Base-by-base conservation (phyloP, 2,888 invertebrate genomes). In the Nemotelus pantherinus region DNA sequence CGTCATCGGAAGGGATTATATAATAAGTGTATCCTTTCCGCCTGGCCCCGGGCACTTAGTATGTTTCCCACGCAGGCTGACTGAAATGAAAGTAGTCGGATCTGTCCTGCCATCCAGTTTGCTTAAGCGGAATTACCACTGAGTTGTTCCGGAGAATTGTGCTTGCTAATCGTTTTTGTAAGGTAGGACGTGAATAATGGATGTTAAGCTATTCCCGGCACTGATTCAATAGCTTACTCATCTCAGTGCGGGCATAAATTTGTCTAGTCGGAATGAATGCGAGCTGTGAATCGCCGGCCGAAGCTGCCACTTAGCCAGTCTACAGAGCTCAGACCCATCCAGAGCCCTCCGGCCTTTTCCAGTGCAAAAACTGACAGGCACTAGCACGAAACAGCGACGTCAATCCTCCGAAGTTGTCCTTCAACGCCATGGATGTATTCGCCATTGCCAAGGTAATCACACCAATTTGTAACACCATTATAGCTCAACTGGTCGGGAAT, bases 371-470 rank as follows among this genome's bases (percentile, higher is more conserved):
- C 39, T 41, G 60, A 2, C 39, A 48, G 3, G 50, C 10, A 43
- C 68, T 10, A 68, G 68, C 4, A 43, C 41, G 68, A 39, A 39
- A 7, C 43, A 55, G 55, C 55, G 70, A 70, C 70, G 70, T 70
- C 70, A 70, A 9, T 10, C 47, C 5, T 55, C 55, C 43, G 70
- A 70, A 67, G 2, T 70, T 44, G 55, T 55, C 55, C 67, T 67
- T 48, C 48, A 67, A 48, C 48, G 25, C 4, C 25, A 48, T 67
- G 67, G 67, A 39, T 7, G 25, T 70, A 5, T 45, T 7, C 70
- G 70, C 53, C 70, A 70, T 70, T 70, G 70, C 70, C 70, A 70
- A 70, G 70, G 70, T 55, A 55, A 70, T 70, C 45, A 47, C 53
- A 70, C 25, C 7, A 53, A 70, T 43, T 41, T 7, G 25, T 60